Base-by-base conservation (phyloP, 2,113 vertebrate species). In the Rhinichthys klamathensis region DNA sequence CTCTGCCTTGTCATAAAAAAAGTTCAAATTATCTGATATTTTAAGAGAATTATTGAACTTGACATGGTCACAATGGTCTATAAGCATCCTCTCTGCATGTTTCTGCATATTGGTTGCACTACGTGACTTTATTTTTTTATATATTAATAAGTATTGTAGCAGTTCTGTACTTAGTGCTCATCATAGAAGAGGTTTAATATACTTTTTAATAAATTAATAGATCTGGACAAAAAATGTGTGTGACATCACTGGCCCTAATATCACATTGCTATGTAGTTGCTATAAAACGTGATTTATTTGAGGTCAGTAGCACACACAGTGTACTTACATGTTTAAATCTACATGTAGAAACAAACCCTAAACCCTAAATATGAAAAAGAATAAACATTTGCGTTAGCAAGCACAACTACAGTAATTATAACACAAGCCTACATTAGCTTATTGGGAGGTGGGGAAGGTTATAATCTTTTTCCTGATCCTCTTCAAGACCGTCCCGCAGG, bases 401-500 rank as follows among this genome's bases (percentile, higher is more conserved):
- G 23, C 21, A 25, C 21, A 41, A 41, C 35, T 25, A n/a, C 13
- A 41, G 32, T 25, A 41, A 88, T 85, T 60, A 87, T 70, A 77
- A 77, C 86, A 73, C 30, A 41, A 9, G 73, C 65, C 38, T 86
- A 74, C 70, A 82, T 78, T 77, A 88, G 82, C 84, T 80, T 74
- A 30, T 54, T 32, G 73, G 30, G 82, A 88, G 35, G 75, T 32
- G 1, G 61, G 46, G 49, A 54, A 73, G 21, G 27, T 77, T 80
- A 81, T 87, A 86, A 89, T 88, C 85, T 58, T 80, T 80, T 86
- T 72, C 78, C 32, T 77, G 80, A 85, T 84, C 69, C 23, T 74
- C 38, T 74, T 74, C 72, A 83, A 81, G 54, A 87, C 27, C 65
- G 61, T 88, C 84, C 84, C 89, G 46, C 77, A 90, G 82, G 89